Evolutionary conservation across 2,797 vertebrate genomes (phyloP), one percentile per base, ranked within the genome.

Genomic region (Mus minutoides): DNA sequence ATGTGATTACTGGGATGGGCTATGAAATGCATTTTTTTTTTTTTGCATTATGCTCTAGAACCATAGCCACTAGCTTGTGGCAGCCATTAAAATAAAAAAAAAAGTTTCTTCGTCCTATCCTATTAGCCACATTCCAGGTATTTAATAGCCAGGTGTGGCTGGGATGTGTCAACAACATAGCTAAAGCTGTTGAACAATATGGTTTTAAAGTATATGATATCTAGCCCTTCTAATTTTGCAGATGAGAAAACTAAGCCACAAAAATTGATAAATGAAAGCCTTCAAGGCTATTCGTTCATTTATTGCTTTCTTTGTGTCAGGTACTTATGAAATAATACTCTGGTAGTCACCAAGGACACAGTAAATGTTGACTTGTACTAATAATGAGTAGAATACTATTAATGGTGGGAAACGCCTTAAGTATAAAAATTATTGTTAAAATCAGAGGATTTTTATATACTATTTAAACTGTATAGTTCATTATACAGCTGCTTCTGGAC

Each of bases 401-500:
- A 86, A 83, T 82, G 67, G 58, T 80, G 29, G 80, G n/a, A 79
- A 94, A 88, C 6, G 85, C 37, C 31, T 89, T 85, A 91, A 62
- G 58, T 84, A 29, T 84, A 84, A 84, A 84, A 43, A 40, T 62
- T 84, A 31, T 62, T 84, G 37, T 46, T 84, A 64, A 93, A 96
- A 82, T 67, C n/a, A 34, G 49, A 87, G 85, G 37, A 77, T 94
- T 92, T 88, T 88, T 84, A 29, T 88, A 37, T 91, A 91, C 80
- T 34, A 90, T 90, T 88, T 92, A 87, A 94, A 94, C 85, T 80
- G 12, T 93, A 75, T 94, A 62, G 67, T 94, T 95, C 86, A 43
- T 92, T 94, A 73, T 92, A 80, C 16, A 86, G 6, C 88, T 92
- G 49, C 52, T 6, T 46, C 31, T 85, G 19, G 90, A 4, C 34